phyloP scores from a whole-genome alignment of 2,113 vertebrate species.

The Corythoichthys intestinalis region DNA sequence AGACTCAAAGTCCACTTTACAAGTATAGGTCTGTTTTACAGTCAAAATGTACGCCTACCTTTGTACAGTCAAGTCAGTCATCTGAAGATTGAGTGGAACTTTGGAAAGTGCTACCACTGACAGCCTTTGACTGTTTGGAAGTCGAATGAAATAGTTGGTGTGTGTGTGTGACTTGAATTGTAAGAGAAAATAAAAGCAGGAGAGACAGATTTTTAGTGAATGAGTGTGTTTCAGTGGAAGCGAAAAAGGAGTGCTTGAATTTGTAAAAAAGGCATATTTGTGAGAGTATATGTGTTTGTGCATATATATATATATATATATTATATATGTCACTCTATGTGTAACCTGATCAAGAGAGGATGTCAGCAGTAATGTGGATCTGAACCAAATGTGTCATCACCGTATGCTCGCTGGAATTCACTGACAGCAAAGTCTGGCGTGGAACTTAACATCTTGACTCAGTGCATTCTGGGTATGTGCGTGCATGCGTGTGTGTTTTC shows the following conservation, averaged over 20 bases:
- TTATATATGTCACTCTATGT: conserved; percentile 3
- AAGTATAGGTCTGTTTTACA: neutral
- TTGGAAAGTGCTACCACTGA: conserved; percentile 10
- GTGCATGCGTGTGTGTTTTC: conserved; percentile 14
- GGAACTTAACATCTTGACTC: conserved; percentile 31
- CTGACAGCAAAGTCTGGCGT: conserved; percentile 43
- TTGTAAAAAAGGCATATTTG: neutral
- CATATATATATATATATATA: neutral
- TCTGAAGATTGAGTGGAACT: conserved; percentile 25
- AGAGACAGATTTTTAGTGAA: neutral
- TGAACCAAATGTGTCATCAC: conserved; percentile 48
- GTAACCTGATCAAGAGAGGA: conserved; percentile 38
- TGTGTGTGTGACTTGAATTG: conserved; percentile 20
- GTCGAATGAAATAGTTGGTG: conserved; percentile 21
- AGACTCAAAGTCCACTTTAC: too few relatives aligned
- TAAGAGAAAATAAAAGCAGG: too few relatives aligned
- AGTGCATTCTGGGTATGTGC: conserved; percentile 4
- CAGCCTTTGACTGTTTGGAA: conserved; percentile 20
- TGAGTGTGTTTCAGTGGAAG: neutral
- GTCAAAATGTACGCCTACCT: neutral
- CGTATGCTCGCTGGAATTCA: conserved; percentile 31
- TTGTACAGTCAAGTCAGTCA: conserved; percentile 22
- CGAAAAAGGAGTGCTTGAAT: neutral
- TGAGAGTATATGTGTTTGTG: neutral
- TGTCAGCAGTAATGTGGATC: conserved; percentile 23